phyloP scores from a whole-genome alignment of 2,797 vertebrate species.

The Schizothorax lantsangensis region DNA sequence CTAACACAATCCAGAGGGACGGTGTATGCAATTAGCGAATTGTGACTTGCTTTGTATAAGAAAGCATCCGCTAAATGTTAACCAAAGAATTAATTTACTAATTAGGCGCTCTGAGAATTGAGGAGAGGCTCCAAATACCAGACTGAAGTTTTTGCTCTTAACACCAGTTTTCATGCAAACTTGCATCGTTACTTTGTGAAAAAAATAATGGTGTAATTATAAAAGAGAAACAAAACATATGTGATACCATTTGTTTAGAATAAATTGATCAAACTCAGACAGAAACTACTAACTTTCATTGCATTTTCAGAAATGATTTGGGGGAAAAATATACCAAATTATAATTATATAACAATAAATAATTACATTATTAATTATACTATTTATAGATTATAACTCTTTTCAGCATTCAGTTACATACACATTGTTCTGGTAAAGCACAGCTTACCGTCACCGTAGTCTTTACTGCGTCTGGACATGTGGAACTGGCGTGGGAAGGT shows the following conservation, averaged over 20 bases:
- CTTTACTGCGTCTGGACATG: conserved; percentile 88
- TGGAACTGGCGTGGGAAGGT: conserved; percentile 92
- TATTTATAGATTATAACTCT: background rate
- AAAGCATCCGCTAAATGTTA: conserved; percentile 38
- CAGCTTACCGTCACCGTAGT: conserved; percentile 89
- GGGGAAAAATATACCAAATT: background rate
- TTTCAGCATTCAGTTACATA: background rate
- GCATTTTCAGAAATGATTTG: too few species aligned
- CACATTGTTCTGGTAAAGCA: conserved; percentile 43
- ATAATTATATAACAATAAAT: background rate
- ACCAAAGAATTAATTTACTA: conserved; percentile 29
- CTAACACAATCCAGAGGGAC: conserved; percentile 4
- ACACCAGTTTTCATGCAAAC: background rate
- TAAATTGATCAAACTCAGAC: background rate
- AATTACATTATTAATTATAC: background rate
- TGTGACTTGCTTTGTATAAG: conserved; percentile 23
- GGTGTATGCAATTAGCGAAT: background rate
- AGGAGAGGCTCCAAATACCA: background rate
- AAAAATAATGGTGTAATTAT: background rate
- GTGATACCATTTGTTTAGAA: background rate
- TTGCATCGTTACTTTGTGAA: background rate
- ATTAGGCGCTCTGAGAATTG: conserved; percentile 8
- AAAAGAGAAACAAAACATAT: background rate
- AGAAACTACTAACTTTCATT: background rate
- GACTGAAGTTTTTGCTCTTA: background rate